These are phyloP conservation scores for Lepidocyrtoides sp. DNA, from an alignment of 2,888 invertebrate genomes.

Conservation along the genomic window DNA sequence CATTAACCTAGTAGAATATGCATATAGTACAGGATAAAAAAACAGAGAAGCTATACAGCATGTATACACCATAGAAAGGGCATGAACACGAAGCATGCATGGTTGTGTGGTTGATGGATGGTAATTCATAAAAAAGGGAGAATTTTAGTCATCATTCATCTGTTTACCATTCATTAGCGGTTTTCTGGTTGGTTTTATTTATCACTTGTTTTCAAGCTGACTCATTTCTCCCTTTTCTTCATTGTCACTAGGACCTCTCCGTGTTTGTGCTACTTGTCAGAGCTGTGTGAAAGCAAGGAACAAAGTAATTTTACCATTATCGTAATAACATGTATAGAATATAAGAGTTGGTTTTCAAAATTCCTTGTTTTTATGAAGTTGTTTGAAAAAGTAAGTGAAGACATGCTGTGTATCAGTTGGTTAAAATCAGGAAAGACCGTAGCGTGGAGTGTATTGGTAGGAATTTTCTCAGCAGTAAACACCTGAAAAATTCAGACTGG, in stretches of 20 bases:
- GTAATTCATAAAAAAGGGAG: neutral
- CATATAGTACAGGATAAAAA: neutral
- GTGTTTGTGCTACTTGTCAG: neutral
- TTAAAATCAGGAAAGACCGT: too few species aligned
- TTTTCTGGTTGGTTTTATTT: neutral
- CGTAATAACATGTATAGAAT: too few species aligned
- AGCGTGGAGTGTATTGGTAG: too few species aligned
- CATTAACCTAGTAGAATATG: neutral
- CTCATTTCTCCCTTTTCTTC: neutral
- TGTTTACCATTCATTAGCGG: constrained; percentile 59
- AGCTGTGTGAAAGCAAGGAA: too few species aligned
- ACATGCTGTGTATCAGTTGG: too few species aligned
- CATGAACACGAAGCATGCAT: neutral
- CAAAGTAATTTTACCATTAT: too few species aligned
- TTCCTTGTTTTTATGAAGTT: too few species aligned
- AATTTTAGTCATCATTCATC: constrained; percentile 14
- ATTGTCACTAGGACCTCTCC: neutral
- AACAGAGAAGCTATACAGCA: neutral
- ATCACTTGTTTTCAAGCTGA: neutral
- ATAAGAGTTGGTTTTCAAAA: too few species aligned
- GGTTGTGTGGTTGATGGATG: neutral
- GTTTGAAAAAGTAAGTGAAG: too few species aligned
- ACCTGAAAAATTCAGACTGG: too few species aligned
- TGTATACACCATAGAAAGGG: neutral
- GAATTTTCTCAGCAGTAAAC: too few species aligned